Conservation (phyloP, 2,113 vertebrate genomes). For the Colius striatus region DNA sequence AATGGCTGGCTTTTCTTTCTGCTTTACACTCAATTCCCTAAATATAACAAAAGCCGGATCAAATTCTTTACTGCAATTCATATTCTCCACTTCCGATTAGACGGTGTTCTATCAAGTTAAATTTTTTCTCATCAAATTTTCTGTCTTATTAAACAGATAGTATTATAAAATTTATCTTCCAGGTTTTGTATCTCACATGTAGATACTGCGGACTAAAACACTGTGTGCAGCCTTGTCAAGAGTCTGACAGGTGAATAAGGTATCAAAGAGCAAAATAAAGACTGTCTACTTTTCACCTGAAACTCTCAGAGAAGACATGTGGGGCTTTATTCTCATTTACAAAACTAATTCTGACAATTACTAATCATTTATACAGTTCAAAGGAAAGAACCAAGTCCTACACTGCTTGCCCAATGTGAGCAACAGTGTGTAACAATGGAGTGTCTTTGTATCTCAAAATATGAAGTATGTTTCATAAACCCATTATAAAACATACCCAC, state of each 20-base stretch:
- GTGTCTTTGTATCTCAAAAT: rapidly evolving
- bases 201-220: neutral
- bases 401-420: neutral
- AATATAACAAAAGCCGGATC: neutral
- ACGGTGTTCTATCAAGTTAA: neutral
- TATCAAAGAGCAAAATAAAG: neutral
- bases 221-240: neutral
- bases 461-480: neutral
- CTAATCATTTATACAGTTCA: neutral
- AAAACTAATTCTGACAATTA: neutral
- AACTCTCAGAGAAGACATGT: neutral
- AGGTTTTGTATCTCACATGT: neutral
- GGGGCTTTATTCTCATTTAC: neutral
- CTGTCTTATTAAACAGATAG: neutral
- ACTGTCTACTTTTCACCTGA: neutral
- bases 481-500: neutral
- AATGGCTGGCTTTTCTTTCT: neutral
- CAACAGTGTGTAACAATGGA: neutral
- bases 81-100: neutral
- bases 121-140: neutral
- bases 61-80: neutral
- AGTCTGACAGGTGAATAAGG: neutral
- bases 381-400: neutral
- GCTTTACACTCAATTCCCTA: neutral
- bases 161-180: neutral